A percentile compares a stretch with the other conserved stretches of the same genome.
phyloP scores from a whole-genome alignment of 1,140 invertebrate species.

The Coenobita brevimanus region DNA sequence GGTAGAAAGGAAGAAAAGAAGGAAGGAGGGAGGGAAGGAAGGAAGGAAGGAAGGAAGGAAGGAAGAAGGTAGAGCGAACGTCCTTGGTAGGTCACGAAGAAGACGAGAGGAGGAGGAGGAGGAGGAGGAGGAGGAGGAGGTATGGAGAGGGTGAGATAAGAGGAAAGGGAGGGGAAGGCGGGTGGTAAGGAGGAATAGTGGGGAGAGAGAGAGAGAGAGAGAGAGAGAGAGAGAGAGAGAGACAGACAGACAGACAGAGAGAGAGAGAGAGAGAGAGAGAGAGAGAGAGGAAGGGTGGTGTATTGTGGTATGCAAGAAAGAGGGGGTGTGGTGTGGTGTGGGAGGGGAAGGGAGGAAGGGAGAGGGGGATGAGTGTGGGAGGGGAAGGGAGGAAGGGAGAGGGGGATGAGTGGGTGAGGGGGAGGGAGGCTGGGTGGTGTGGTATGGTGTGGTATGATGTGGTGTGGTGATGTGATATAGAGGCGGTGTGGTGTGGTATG shows the following conservation, averaged over 20 bases:
- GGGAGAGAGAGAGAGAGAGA: neutral
- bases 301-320: neutral
- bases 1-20: neutral
- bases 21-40: neutral
- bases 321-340: neutral
- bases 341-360: neutral
- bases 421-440: neutral
- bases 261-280: neutral
- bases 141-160: neutral
- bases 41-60: neutral
- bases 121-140: neutral
- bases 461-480: too few species aligned
- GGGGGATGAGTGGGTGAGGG: neutral
- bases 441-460: too few species aligned
- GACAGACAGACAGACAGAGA: neutral
- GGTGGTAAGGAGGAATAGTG: neutral
- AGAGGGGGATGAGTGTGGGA: neutral
- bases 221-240: too few species aligned
- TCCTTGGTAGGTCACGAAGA: too few species aligned
- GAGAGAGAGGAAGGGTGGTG: neutral
- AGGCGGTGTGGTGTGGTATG: too few species aligned
- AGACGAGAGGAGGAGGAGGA: neutral
- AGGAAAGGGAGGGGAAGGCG: neutral
- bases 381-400: neutral
- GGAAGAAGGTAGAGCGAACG: neutral